These are phyloP conservation scores for Notarius lentiginosus DNA, from an alignment of 2,113 vertebrate genomes.

Conservation along the genomic window DNA sequence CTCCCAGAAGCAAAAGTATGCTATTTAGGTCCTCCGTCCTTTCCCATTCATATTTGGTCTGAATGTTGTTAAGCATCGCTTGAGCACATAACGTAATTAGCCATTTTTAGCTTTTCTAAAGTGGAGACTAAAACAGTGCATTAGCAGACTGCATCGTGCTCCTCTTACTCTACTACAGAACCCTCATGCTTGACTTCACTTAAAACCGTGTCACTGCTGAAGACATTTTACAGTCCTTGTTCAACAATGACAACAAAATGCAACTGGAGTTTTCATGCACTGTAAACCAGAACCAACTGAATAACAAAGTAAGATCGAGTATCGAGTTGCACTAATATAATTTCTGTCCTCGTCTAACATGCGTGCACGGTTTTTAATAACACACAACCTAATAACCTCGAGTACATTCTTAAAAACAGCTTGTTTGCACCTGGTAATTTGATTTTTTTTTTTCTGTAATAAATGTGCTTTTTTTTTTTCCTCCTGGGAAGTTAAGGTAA, in stretches of 20 bases:
- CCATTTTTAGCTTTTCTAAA: not conserved
- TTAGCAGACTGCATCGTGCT: not conserved
- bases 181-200: conserved; percentile 15
- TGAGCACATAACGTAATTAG: not conserved
- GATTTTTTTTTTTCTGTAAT: not conserved
- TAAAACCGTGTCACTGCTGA: conserved; percentile 29
- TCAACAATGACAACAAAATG: not conserved
- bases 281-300: not conserved
- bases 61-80: not conserved
- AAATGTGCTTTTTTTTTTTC: not conserved
- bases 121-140: conserved; percentile 23
- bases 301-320: conserved; percentile 2
- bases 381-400: not conserved
- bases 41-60: not conserved
- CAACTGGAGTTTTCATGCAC: conserved; percentile 11
- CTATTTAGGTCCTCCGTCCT: not conserved
- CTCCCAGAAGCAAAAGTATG: not conserved
- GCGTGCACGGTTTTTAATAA: not conserved
- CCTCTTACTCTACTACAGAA: not conserved
- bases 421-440: not conserved
- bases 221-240: not conserved
- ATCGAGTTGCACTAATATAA: not conserved
- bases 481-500: not conserved
- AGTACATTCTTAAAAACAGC: conserved; percentile 15
- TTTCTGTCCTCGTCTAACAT: not conserved